Base-by-base conservation (phyloP, 2,888 invertebrate species). In the Synanthedon myopaeformis region DNA sequence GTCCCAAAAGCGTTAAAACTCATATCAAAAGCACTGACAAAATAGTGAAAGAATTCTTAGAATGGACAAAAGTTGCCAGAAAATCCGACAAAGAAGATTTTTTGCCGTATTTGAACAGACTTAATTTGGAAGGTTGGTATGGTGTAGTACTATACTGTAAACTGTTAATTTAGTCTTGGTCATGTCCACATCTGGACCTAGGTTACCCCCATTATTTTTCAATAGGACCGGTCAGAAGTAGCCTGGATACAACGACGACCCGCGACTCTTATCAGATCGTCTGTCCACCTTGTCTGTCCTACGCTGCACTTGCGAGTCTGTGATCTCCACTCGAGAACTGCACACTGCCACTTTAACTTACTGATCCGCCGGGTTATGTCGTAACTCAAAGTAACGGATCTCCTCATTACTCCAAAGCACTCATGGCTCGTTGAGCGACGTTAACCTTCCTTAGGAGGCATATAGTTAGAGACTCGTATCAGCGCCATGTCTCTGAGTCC, bases 81-180 rank as follows among this genome's bases (percentile, higher is more conserved):
- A 56, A 68, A 49, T 58, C 67, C 1, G 56, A 67, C 0, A 59
- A 75, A 42, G 72, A 86, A 1, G 93, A 96, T 79, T 91, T 94
- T 67, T 74, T 94, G 55, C 90, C 91, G 0, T 90, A 92, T 69
- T 72, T 96, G 17, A 91, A 92, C 42, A 89, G 94, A 57, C 79
- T 96, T 53, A 94, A 92, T 76, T 89, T 96, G 56, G 95, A 96
- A 90, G 84, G 96, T 95, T 89, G 85, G 88, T 78, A 41, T 12
- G 35, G 35, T 35, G 2, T 35, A 10, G 2, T 35, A 35, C 35
- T 35, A 10, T 13, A 35, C 35, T 35, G 8, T n/a, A 48, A 41
- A 35, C 28, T 35, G 35, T 10, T 35, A 35, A 8, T 35, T 28
- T 51, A n/a, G 12, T 50, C 19, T 8, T 51, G 17, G 13, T 51